Base-by-base conservation (phyloP, 2,888 invertebrate genomes). In the Thymelicus lineola region DNA sequence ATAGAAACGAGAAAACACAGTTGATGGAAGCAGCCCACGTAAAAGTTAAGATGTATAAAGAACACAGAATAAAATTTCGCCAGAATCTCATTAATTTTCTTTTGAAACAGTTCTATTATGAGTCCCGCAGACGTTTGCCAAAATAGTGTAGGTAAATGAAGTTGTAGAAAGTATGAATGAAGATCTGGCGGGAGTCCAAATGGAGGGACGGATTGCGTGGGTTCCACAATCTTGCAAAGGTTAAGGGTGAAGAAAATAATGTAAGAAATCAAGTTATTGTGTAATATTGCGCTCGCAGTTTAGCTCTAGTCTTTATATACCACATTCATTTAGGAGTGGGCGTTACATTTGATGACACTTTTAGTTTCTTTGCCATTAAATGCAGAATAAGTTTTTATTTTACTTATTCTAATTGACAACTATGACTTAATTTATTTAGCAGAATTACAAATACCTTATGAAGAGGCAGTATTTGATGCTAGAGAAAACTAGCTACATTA, bases 161-260 rank as follows among this genome's bases (percentile, higher is more conserved):
- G 70, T 74, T 74, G 79, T 75, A 73, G 74, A 78, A 76, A 75
- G 63, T 74, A 79, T 86, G 86, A 86, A 86, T 86, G 86, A 77
- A 80, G 74, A 75, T 72, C 77, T 90, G 90, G 89, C 83, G 14
- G 66, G n/a, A 72, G 66, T 85, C 89, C 89, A 90, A 87, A 75
- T 76, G 75, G 79, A 80, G 76, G 73, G 79, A 78, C 74, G 67
- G 66, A 70, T 71, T 66, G 82, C 83, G 85, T 85, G 81, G 84
- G 81, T 73, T 75, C 72, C 72, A 77, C 78, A 80, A 78, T 82
- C 77, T 81, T 75, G 76, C 66, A 87, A 90, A 90, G 90, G 86
- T 88, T 88, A 89, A 85, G 81, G 87, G 87, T 90, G 86, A 87
- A 82, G 78, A 85, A 85, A 85, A 85, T 86, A 86, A 85, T 84